These are phyloP conservation scores for Hoplostethus mediterraneus DNA, from an alignment of 2,797 vertebrate species.

Conservation along the genomic window DNA sequence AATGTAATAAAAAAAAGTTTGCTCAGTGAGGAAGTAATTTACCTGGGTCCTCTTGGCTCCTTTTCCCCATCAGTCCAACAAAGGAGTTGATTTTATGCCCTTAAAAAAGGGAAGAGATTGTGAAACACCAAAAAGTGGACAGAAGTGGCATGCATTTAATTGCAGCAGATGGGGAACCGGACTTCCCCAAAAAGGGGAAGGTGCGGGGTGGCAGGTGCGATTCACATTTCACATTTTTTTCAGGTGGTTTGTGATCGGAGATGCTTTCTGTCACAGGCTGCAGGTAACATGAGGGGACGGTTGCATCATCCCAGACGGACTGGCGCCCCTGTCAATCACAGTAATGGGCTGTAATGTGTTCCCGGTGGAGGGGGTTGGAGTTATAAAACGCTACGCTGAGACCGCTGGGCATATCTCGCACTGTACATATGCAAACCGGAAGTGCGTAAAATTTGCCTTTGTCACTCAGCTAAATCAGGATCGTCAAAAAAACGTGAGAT, in stretches of 20 bases:
- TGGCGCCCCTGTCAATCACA: slow-evolving; percentile 52
- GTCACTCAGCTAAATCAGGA: not conserved
- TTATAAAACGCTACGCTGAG: slow-evolving; percentile 14
- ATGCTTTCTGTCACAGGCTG: not conserved
- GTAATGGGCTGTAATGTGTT: slow-evolving; percentile 56
- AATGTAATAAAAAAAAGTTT: no score
- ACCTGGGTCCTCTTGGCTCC: slow-evolving; percentile 86
- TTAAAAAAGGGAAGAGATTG: slow-evolving; percentile 40
- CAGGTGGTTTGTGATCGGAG: no score
- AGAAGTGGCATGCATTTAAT: no score
- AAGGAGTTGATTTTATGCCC: slow-evolving; percentile 89
- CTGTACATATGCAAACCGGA: not conserved
- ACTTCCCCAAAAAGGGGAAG: not conserved
- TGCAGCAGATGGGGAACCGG: no score
- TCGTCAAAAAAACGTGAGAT: not conserved
- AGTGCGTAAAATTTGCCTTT: not conserved
- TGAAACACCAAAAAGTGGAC: not conserved
- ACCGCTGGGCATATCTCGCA: slow-evolving; percentile 8
- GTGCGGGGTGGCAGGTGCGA: no score
- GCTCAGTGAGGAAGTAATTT: not conserved
- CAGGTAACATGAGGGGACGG: not conserved
- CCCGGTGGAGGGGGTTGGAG: not conserved
- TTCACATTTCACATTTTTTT: no score
- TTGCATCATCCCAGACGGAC: slow-evolving; percentile 1
- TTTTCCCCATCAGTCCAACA: slow-evolving; percentile 87